Conservation (phyloP, 2,888 invertebrate genomes). For the Phania funesta region DNA sequence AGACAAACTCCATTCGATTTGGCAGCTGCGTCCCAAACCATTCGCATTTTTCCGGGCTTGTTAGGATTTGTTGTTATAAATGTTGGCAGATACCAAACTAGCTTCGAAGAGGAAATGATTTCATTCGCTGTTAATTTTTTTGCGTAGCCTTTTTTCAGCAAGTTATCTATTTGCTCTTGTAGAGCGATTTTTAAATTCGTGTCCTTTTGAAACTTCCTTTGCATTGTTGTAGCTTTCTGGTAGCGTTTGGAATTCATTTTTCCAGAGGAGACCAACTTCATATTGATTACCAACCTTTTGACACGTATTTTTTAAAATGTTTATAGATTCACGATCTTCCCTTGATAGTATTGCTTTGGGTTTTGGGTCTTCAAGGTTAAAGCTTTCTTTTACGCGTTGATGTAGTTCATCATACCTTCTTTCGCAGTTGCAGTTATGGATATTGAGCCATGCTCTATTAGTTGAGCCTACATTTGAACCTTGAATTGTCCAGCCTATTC, state of each 20-base stretch:
- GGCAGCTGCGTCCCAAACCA: no score
- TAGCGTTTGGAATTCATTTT: not conserved
- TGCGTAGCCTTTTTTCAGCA: no score
- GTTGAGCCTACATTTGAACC: not conserved
- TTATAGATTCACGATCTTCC: not conserved
- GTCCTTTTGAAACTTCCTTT: not conserved
- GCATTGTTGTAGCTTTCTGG: not conserved
- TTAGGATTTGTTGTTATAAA: no score
- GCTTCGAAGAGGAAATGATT: no score
- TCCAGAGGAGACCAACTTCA: slow-evolving; percentile 42
- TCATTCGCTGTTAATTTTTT: no score
- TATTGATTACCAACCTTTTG: slow-evolving; percentile 19
- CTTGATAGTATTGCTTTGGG: no score
- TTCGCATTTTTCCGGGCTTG: no score
- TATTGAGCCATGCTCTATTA: not conserved
- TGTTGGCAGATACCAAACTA: no score
- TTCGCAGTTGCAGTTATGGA: slow-evolving; percentile 43
- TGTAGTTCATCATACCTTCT: slow-evolving; percentile 41
- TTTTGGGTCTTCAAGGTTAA: not conserved
- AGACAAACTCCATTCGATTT: no score
- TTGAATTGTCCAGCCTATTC: slow-evolving; percentile 16
- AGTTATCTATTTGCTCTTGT: no score
- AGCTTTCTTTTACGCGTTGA: slow-evolving; percentile 46
- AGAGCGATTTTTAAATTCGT: no score
- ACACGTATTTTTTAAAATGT: slow-evolving; percentile 18